Conservation (phyloP, 2,888 invertebrate genomes). For the Drosophila kuntzei region DNA sequence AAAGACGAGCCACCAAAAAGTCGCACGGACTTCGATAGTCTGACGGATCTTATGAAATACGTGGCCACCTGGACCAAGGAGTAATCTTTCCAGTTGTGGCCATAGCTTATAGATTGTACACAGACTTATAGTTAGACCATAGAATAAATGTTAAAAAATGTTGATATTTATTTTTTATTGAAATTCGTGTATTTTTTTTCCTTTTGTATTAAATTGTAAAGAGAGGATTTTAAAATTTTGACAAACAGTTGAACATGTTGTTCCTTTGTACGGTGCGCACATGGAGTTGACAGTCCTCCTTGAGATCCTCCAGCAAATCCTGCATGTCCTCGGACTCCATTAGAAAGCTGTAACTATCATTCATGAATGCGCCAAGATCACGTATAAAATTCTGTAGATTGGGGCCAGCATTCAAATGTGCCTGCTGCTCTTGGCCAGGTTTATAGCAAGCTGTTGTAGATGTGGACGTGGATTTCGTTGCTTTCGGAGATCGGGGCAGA, state of each 20-base stretch:
- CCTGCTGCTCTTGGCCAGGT: slow-evolving; percentile 70
- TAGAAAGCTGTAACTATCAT: slow-evolving; percentile 63
- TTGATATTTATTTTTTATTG: background rate
- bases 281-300: slow-evolving; percentile 47
- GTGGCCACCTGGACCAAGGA: slow-evolving; percentile 86
- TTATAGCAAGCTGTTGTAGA: slow-evolving; percentile 17
- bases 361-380: slow-evolving; percentile 68
- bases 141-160: slow-evolving; percentile 5
- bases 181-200: background rate
- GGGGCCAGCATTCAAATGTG: slow-evolving; percentile 66
- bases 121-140: slow-evolving; percentile 4
- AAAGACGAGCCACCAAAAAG: slow-evolving; percentile 92
- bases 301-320: slow-evolving; percentile 60
- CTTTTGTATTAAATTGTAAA: background rate
- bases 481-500: background rate
- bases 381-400: slow-evolving; percentile 71
- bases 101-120: slow-evolving; percentile 3
- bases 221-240: slow-evolving; percentile 7
- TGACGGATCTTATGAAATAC: slow-evolving; percentile 94
- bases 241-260: slow-evolving; percentile 46
- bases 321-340: slow-evolving; percentile 60
- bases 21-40: slow-evolving; percentile 93
- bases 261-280: slow-evolving; percentile 30
- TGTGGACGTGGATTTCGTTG: slow-evolving; percentile 10
- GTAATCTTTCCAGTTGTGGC: slow-evolving; percentile 39